Evolutionary conservation across 2,113 vertebrate species (phyloP).

Genomic region (Corapipo altera): DNA sequence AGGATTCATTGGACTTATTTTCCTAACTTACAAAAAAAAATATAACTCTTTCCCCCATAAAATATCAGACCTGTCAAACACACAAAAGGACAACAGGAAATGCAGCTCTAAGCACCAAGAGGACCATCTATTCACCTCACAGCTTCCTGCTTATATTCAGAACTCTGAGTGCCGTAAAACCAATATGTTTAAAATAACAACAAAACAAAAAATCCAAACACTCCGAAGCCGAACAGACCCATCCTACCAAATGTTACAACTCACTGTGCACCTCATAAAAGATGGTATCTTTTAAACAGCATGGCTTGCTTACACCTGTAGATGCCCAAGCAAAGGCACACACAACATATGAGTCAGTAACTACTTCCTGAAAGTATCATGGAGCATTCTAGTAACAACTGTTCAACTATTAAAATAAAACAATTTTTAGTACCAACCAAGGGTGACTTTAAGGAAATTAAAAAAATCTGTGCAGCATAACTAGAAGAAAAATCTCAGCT

Average conservation of each 20-base stretch:
- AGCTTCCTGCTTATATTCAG: neutral
- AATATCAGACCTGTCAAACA: neutral
- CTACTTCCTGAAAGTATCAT: neutral
- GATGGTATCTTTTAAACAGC: neutral
- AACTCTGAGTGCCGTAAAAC: neutral
- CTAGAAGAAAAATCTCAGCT: neutral
- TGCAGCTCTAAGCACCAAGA: neutral
- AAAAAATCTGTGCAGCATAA: neutral
- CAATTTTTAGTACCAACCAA: neutral
- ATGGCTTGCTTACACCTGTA: neutral
- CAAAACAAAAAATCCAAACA: neutral
- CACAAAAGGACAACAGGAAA: neutral
- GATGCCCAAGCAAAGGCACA: neutral
- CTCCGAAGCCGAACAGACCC: neutral
- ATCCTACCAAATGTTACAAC: neutral
- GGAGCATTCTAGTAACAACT: neutral
- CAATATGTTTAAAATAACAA: neutral
- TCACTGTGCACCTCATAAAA: neutral
- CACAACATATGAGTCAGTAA: neutral
- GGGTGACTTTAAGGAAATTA: neutral
- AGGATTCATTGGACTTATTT: slow-evolving; percentile 18
- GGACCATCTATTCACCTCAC: neutral
- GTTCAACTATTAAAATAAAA: neutral
- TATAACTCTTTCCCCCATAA: neutral
- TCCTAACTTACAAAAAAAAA: slow-evolving; percentile 1